Evolutionary conservation across 2,797 vertebrate genomes (phyloP).

Genomic region (Chelonia mydas): DNA sequence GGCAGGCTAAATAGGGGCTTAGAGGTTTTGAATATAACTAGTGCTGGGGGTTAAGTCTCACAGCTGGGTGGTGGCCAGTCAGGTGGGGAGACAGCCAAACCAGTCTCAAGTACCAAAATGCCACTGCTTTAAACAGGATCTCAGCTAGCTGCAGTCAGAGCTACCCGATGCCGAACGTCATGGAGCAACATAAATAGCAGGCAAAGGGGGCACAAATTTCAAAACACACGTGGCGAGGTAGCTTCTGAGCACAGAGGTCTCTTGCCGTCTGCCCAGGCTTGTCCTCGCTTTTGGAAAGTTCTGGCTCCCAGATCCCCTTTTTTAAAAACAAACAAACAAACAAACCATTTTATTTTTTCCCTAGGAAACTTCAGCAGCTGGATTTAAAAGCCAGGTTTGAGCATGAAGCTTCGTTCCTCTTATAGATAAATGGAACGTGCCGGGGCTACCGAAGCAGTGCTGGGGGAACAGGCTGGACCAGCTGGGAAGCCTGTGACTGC

Average conservation of each 20-base stretch:
- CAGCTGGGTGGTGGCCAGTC: background rate
- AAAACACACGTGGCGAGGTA: slow-evolving; percentile 69
- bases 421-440: slow-evolving; percentile 2
- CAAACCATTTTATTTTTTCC: background rate
- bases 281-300: background rate
- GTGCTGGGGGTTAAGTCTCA: background rate
- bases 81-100: background rate
- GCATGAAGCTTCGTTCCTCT: slow-evolving; percentile 12
- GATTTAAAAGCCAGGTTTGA: slow-evolving; percentile 76
- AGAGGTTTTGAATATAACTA: rapidly evolving
- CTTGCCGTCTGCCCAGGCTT: background rate
- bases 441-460: background rate
- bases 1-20: rapidly evolving
- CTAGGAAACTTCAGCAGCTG: slow-evolving; percentile 56
- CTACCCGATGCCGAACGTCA: slow-evolving; percentile 71
- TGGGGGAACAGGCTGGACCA: slow-evolving; percentile 6
- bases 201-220: slow-evolving; percentile 75
- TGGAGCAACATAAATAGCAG: slow-evolving; percentile 73
- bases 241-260: slow-evolving; percentile 18
- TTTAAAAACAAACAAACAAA: background rate
- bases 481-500: slow-evolving; percentile 13
- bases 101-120: background rate
- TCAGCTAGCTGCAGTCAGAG: slow-evolving; percentile 54
- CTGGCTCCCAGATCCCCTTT: background rate
- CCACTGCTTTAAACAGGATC: slow-evolving; percentile 73